Evolutionary conservation across 2,888 invertebrate genomes (phyloP).

Genomic region (Junonia oenone): DNA sequence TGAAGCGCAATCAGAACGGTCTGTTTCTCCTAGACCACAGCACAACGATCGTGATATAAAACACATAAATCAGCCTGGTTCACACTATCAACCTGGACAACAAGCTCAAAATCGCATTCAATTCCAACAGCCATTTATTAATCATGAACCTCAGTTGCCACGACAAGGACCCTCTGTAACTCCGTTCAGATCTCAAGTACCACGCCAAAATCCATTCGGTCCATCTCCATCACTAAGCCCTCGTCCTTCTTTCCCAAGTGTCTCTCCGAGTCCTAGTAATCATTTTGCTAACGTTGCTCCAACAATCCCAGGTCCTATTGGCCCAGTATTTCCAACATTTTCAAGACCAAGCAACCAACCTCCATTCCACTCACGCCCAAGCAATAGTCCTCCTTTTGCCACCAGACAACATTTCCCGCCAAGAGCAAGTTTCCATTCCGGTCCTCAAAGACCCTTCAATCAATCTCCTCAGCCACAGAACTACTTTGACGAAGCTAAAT

Average conservation of each 20-base stretch:
- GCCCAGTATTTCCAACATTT: slow-evolving; percentile 53
- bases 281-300: slow-evolving; percentile 51
- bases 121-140: slow-evolving; percentile 62
- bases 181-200: slow-evolving; percentile 59
- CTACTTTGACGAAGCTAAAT: slow-evolving; percentile 73
- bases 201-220: slow-evolving; percentile 56
- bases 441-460: slow-evolving; percentile 77
- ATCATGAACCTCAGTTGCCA: slow-evolving; percentile 66
- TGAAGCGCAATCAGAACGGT: slow-evolving; percentile 49
- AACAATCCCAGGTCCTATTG: slow-evolving; percentile 52
- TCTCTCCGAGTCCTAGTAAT: slow-evolving; percentile 46
- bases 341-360: slow-evolving; percentile 53
- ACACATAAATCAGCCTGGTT: slow-evolving; percentile 36
- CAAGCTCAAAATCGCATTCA: slow-evolving; percentile 70
- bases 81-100: slow-evolving; percentile 48
- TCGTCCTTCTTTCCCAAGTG: slow-evolving; percentile 50
- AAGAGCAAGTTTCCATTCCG: slow-evolving; percentile 65
- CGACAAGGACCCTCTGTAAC: slow-evolving; percentile 60
- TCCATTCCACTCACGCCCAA: slow-evolving; percentile 53
- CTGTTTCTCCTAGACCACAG: slow-evolving; percentile 50
- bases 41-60: slow-evolving; percentile 39
- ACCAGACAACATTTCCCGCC: slow-evolving; percentile 63
- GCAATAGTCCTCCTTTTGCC: slow-evolving; percentile 48
- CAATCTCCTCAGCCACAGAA: slow-evolving; percentile 55
- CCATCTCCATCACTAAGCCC: slow-evolving; percentile 48